Percentiles rank a stretch among this genome's conserved stretches.
Conservation (phyloP, 92 coral and sea anemone genomes). For the Porites divaricata region DNA sequence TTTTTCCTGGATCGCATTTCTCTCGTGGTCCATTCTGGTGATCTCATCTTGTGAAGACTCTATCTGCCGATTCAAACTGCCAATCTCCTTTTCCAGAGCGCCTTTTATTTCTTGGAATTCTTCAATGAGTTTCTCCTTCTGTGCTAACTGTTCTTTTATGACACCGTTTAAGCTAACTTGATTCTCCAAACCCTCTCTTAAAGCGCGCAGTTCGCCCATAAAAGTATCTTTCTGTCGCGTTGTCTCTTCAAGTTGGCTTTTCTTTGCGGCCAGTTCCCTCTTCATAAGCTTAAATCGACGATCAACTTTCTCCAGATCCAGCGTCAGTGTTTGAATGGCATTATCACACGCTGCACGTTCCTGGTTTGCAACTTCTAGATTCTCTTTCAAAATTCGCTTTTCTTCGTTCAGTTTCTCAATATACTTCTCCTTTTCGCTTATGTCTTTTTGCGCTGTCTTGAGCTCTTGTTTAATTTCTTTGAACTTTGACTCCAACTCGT, state of each 20-base stretch:
- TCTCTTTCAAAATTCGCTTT: constrained; percentile 54
- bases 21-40: constrained; percentile 56
- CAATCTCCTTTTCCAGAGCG: constrained; percentile 56
- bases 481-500: constrained; percentile 45
- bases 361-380: constrained; percentile 64
- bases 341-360: constrained; percentile 77
- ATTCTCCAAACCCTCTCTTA: constrained; percentile 68
- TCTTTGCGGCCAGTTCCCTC: constrained; percentile 72
- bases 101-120: constrained; percentile 56
- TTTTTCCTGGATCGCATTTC: constrained; percentile 44
- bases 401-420: constrained; percentile 67
- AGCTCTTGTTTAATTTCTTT: constrained; percentile 54
- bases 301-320: constrained; percentile 89
- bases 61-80: constrained; percentile 50
- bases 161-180: constrained; percentile 57
- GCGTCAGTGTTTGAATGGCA: constrained; percentile 76
- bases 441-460: constrained; percentile 37
- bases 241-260: constrained; percentile 69
- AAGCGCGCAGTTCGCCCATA: constrained; percentile 58
- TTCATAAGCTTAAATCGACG: constrained; percentile 90
- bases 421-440: constrained; percentile 36
- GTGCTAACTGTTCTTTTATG: constrained; percentile 62
- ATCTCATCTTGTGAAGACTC: constrained; percentile 39
- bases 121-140: constrained; percentile 58
- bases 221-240: constrained; percentile 68